Percentiles rank a stretch among this genome's conserved stretches.
Evolutionary conservation across 2,888 invertebrate species (phyloP).

Genomic region (Desoria tigrina): DNA sequence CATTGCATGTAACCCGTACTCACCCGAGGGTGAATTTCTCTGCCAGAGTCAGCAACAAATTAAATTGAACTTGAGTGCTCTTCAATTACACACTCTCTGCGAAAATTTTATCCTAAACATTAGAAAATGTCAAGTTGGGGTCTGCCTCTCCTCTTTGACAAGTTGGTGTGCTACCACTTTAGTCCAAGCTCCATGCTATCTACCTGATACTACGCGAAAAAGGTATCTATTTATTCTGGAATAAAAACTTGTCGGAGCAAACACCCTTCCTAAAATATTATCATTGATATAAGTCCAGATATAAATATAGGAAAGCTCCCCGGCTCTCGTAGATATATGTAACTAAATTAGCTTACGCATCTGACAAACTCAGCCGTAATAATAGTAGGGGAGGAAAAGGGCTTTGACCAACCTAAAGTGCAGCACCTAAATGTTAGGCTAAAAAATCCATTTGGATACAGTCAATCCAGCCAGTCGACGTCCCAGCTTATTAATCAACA

Average conservation of each 20-base stretch:
- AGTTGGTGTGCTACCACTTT: not conserved
- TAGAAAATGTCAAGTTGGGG: not conserved
- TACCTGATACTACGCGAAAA: not conserved
- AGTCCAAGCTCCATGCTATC: not conserved
- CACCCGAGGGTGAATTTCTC: no score
- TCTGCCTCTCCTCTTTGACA: not conserved
- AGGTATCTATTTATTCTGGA: no score
- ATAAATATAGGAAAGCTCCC: no score
- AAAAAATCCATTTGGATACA: not conserved
- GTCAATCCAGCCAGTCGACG: not conserved
- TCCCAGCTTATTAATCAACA: not conserved
- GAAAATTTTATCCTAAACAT: not conserved
- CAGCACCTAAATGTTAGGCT: not conserved
- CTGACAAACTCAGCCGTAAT: no score
- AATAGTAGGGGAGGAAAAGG: not conserved
- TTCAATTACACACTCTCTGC: not conserved
- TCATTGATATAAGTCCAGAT: no score
- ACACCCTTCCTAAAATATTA: no score
- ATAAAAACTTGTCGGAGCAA: no score
- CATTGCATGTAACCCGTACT: no score
- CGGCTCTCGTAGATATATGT: no score
- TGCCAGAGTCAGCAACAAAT: not conserved
- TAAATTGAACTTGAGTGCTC: not conserved
- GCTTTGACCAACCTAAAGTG: not conserved
- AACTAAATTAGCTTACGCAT: no score